A percentile compares a stretch with the other conserved stretches of the same genome.
These are phyloP conservation scores for Lutjanus campechanus DNA, from an alignment of 2,797 vertebrate genomes.

Conservation along the genomic window DNA sequence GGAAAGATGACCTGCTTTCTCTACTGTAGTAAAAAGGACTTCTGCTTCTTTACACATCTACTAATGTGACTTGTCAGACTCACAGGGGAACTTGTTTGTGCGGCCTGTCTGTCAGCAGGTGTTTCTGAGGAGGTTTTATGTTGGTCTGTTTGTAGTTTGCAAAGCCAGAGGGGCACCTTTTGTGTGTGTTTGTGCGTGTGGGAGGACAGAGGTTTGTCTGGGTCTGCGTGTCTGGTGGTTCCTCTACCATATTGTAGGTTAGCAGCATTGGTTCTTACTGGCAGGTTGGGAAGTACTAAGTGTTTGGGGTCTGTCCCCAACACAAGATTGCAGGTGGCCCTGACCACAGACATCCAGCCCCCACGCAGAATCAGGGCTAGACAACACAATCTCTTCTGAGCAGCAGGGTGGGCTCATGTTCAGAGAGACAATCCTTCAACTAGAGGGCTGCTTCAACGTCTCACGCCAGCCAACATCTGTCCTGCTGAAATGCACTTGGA, in stretches of 20 bases:
- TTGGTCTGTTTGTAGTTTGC: conserved; percentile 56
- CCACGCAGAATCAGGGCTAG: conserved; percentile 42
- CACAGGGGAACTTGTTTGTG: conserved; percentile 40
- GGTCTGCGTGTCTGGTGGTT: conserved; percentile 26
- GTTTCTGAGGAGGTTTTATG: conserved; percentile 44
- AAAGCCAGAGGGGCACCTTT: conserved; percentile 31
- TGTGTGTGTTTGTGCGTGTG: background rate
- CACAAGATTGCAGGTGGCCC: conserved; percentile 55
- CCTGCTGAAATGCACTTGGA: conserved; percentile 40
- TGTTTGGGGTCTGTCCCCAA: conserved; percentile 28
- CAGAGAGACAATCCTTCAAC: conserved; percentile 39
- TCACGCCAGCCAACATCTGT: conserved; percentile 19
- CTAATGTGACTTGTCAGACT: background rate
- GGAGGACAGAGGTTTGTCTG: conserved; percentile 9
- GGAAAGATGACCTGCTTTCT: background rate
- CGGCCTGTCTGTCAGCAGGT: conserved; percentile 56
- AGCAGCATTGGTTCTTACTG: conserved; percentile 30
- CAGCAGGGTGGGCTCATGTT: conserved; percentile 54
- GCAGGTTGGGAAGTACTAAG: conserved; percentile 12
- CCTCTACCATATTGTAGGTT: background rate
- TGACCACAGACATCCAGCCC: conserved; percentile 50
- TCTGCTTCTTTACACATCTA: conserved; percentile 1
- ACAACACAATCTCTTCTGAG: conserved; percentile 55
- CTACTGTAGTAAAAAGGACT: background rate
- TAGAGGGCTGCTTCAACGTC: conserved; percentile 16